phyloP scores from a whole-genome alignment of 2,888 invertebrate genomes.

The Leptopilina syphax region DNA sequence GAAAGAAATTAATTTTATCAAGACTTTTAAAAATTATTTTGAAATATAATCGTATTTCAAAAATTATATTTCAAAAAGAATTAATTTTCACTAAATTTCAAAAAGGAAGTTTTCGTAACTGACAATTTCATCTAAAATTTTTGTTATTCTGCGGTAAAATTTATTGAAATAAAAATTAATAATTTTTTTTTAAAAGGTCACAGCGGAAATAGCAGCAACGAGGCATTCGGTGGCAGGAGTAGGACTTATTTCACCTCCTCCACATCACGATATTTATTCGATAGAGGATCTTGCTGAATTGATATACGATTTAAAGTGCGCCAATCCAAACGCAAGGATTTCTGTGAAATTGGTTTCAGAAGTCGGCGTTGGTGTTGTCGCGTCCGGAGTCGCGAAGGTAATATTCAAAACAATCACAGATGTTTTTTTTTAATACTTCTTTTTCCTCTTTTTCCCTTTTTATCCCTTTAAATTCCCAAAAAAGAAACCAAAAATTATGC shows the following conservation, averaged over 20 bases:
- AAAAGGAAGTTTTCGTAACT: no score
- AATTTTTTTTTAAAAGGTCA: constrained; percentile 81
- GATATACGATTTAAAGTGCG: constrained; percentile 98
- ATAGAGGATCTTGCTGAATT: constrained; percentile 99
- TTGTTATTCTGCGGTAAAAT: not conserved
- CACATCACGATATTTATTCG: constrained; percentile 99
- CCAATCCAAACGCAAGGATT: constrained; percentile 96
- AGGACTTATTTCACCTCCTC: constrained; percentile 98
- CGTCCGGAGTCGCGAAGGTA: constrained; percentile 98
- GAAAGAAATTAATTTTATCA: no score
- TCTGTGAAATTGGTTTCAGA: constrained; percentile 99
- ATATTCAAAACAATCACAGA: constrained; percentile 17
- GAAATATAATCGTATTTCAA: no score
- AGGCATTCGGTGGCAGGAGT: constrained; percentile 98
- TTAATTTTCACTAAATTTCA: no score
- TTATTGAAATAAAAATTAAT: not conserved
- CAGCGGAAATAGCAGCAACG: constrained; percentile 95
- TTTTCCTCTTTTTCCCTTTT: no score
- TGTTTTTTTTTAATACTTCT: not conserved
- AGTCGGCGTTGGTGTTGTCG: constrained; percentile 98
- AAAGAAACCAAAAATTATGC: no score
- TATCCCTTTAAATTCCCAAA: no score
- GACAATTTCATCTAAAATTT: no score
- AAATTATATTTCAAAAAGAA: no score
- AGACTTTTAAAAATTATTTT: no score